Evolutionary conservation across 2,797 vertebrate species (phyloP), one percentile per base, ranked within the genome.

Genomic region (Tragelaphus oryx): DNA sequence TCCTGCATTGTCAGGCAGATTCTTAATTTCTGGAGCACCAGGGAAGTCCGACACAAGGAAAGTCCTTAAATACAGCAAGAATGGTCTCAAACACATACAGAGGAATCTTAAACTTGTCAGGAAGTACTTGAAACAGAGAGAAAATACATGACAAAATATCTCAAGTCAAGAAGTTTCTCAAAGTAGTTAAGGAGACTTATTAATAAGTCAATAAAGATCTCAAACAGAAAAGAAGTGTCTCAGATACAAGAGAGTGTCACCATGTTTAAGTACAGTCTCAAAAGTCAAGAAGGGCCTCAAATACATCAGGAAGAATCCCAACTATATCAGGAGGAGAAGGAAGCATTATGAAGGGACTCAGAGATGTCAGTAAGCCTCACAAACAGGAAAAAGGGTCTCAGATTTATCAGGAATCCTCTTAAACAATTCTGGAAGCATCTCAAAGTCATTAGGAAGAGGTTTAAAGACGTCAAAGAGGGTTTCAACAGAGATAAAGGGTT

Each of bases 71-170:
- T 57, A 46, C 48, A 80, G 57, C 71, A 65, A 18, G 22, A 95
- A 82, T 28, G 8, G 44, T 50, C 71, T 84, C 50, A 90, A 79
- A 78, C 48, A 50, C 3, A 2, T 87, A 65, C 41, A 30, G 33
- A 75, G 17, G 79, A 71, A 2, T 71, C 44, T 96, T 79, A 89
- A 74, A 75, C 44, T 75, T 65, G 22, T 89, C 33, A 89, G 55
- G 10, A 91, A 81, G 28, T 93, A 17, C 79, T 62, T 60, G 60
- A 30, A 92, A 74, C 33, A 82, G 52, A 82, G 28, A 79, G 28
- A 54, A 89, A 59, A 79, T 92, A 65, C n/a, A 87, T 62, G 68
- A 95, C 74, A 59, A 74, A 95, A 28, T 65, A 84, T 68, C 44
- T 79, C 50, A 74, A 83, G 41, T 88, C 59, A 92, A 83, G 33